phyloP scores from a whole-genome alignment of 2,113 vertebrate species.

The Miniopterus natalensis region DNA sequence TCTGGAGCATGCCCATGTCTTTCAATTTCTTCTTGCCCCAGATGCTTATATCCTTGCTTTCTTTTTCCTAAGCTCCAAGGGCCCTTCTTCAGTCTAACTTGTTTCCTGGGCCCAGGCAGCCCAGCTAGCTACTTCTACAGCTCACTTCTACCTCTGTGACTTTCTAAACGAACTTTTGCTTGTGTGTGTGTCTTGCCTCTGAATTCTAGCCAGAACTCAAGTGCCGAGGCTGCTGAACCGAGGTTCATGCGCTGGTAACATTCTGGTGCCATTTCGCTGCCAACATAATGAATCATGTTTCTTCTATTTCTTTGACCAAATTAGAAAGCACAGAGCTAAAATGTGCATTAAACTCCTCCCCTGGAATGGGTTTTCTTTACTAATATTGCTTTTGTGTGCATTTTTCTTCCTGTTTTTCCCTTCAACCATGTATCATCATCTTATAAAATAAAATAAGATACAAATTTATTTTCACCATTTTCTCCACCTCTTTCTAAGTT shows the following conservation, averaged over 20 bases:
- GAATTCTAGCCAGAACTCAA: neutral
- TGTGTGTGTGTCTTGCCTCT: neutral
- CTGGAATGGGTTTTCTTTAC: neutral
- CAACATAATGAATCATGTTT: neutral
- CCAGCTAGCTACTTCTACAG: neutral
- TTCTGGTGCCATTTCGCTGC: neutral
- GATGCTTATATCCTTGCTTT: neutral
- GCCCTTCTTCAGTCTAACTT: neutral
- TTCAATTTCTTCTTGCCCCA: neutral
- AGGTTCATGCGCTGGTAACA: neutral
- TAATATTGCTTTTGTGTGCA: neutral
- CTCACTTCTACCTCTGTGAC: neutral
- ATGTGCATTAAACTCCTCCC: neutral
- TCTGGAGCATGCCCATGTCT: neutral
- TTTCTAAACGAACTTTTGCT: neutral
- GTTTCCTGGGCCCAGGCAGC: neutral
- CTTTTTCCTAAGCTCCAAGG: neutral
- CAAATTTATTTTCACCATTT: neutral
- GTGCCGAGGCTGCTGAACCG: neutral
- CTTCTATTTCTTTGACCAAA: neutral
- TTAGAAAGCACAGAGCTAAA: neutral
- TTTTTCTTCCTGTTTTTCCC: neutral
- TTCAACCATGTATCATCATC: neutral
- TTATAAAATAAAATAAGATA: neutral
- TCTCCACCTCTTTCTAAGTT: neutral